Conservation (phyloP, 2,113 vertebrate species). For the Thamnaconus septentrionalis region DNA sequence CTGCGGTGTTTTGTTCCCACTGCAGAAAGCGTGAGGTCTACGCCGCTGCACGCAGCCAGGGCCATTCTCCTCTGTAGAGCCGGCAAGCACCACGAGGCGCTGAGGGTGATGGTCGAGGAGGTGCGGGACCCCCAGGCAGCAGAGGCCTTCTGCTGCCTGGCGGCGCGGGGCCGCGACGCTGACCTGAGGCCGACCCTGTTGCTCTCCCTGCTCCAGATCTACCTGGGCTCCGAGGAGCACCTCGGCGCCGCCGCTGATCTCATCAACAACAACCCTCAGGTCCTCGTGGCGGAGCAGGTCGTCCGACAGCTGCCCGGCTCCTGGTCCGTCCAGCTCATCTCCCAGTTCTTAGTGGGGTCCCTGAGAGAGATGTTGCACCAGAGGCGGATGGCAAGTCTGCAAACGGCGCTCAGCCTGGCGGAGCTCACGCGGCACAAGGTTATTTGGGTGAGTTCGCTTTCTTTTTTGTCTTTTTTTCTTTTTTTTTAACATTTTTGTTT, state of each 20-base stretch:
- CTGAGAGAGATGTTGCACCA: conserved; percentile 62
- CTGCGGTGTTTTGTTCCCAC: background rate
- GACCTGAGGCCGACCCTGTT: conserved; percentile 47
- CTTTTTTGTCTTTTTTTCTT: too few species aligned
- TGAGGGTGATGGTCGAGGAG: conserved; percentile 61
- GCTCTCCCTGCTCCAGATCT: conserved; percentile 60
- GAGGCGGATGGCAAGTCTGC: conserved; percentile 55
- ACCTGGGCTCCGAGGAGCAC: conserved; percentile 48
- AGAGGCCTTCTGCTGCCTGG: conserved; percentile 68
- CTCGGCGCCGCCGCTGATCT: conserved; percentile 57
- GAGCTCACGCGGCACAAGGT: conserved; percentile 61
- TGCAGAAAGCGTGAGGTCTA: conserved; percentile 56
- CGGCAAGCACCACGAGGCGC: conserved; percentile 60
- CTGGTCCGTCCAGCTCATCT: conserved; percentile 72
- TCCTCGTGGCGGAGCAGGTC: conserved; percentile 49
- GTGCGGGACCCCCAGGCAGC: conserved; percentile 54
- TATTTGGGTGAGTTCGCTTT: conserved; percentile 69
- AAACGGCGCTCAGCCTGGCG: conserved; percentile 53
- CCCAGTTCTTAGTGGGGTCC: conserved; percentile 56
- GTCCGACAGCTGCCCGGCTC: conserved; percentile 61
- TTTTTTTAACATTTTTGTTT: background rate
- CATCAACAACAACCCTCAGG: conserved; percentile 53
- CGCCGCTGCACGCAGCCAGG: conserved; percentile 58
- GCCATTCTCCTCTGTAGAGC: conserved; percentile 63
- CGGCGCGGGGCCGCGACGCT: conserved; percentile 30